phyloP scores from a whole-genome alignment of 2,113 vertebrate species.

The Ursus arctos region DNA sequence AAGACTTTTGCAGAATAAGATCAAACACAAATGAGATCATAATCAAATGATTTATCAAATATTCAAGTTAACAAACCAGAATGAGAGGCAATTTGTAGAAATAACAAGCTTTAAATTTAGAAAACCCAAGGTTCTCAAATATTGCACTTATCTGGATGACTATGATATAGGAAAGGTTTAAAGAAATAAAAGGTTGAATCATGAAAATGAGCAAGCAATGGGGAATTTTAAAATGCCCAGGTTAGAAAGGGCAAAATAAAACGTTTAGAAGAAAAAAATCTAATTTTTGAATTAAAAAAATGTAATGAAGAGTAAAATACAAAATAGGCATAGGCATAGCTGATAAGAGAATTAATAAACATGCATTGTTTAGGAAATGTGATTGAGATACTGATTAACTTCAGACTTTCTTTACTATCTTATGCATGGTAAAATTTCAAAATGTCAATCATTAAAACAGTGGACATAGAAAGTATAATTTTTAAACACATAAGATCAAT shows the following conservation, averaged over 20 bases:
- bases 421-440: neutral
- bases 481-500: neutral
- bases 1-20: neutral
- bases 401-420: neutral
- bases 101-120: neutral
- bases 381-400: neutral
- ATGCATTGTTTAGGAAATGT: neutral
- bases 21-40: slow-evolving; percentile 11
- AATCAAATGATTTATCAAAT: neutral
- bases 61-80: neutral
- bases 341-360: neutral
- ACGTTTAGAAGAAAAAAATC: neutral
- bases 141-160: neutral
- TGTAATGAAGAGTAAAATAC: neutral
- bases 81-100: neutral
- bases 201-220: neutral
- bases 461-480: neutral
- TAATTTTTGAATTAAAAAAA: neutral
- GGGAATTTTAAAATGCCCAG: neutral
- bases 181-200: neutral
- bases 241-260: neutral
- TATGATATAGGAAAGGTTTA: neutral
- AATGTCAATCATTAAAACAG: neutral
- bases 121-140: neutral
- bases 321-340: neutral